Evolutionary conservation across 2,797 vertebrate species (phyloP), one percentile per base, ranked within the genome.

Genomic region (Takifugu rubripes): DNA sequence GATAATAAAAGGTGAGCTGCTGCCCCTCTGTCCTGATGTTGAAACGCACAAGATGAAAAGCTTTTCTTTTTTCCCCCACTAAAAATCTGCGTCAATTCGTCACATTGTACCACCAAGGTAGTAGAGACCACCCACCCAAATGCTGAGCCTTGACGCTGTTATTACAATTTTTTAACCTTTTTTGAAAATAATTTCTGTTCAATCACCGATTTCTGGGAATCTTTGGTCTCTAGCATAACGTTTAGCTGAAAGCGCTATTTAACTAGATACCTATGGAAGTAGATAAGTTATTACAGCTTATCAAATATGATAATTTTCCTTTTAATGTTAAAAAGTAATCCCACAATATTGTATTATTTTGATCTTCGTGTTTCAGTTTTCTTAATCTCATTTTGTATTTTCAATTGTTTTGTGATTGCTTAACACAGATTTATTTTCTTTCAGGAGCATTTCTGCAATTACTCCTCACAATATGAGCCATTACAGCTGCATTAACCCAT

Each of bases 121-220:
- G 85, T 47, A 3, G 66, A 60, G 84, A 86, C 84, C 83, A 88
- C 86, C 86, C 81, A 87, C 72, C 61, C 59, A 58, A 79, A 68
- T 63, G 21, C 50, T 40, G 66, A 66, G 54, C 73, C 77, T 33
- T 10, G 11, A 65, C 66, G 58, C 40, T 82, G 16, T 33, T 51
- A 33, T 51, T 51, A 10, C 48, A 44, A 72, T 75, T 88, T 64
- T 68, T 79, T 17, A 82, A 69, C 67, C 65, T 58, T 59, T 49
- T 62, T 70, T 69, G 73, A 40, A 40, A 40, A 40, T 40, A 40
- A 40, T 40, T 40, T 40, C 36, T 14, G 36, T 81, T 70, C 42
- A 46, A 55, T 70, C 65, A 59, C 42, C 55, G 44, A 55, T 46
- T 43, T 56, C 56, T 64, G 58, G 59, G 36, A 2, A 56, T 31